Conservation (phyloP, 2,797 vertebrate genomes). For the Protosalanx chinensis region DNA sequence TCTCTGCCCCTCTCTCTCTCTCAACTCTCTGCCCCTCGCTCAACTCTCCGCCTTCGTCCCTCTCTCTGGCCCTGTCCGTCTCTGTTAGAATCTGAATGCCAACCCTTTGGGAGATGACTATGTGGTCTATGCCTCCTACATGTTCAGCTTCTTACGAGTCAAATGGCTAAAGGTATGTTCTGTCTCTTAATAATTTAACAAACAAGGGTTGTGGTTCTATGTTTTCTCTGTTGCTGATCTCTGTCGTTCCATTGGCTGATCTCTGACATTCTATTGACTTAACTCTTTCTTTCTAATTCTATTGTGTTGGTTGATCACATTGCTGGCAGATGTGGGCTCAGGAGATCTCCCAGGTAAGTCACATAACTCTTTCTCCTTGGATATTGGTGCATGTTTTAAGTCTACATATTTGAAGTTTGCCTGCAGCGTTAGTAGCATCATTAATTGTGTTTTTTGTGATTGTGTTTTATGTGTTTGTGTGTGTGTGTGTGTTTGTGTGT, state of each 20-base stretch:
- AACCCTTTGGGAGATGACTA: slow-evolving; percentile 85
- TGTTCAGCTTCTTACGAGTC: slow-evolving; percentile 97
- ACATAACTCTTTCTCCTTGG: not conserved
- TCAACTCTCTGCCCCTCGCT: not conserved
- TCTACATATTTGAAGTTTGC: not conserved
- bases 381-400: not conserved
- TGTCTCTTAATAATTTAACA: slow-evolving; percentile 34
- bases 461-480: slow-evolving; percentile 6
- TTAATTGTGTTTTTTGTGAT: not conserved
- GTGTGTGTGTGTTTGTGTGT: slow-evolving; percentile 40
- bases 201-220: too few species aligned
- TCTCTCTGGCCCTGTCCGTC: slow-evolving; percentile 34
- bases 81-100: slow-evolving; percentile 80
- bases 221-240: slow-evolving; percentile 65
- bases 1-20: not conserved
- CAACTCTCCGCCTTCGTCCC: slow-evolving; percentile 15
- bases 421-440: not conserved
- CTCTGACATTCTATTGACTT: not conserved
- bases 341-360: slow-evolving; percentile 92
- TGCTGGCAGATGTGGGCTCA: slow-evolving; percentile 93
- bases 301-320: slow-evolving; percentile 26
- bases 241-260: slow-evolving; percentile 33
- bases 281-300: too few species aligned
- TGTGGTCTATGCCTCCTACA: slow-evolving; percentile 91
- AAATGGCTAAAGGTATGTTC: slow-evolving; percentile 97